Conservation (phyloP, 1,140 invertebrate species). For the Cyclargus thomasi region DNA sequence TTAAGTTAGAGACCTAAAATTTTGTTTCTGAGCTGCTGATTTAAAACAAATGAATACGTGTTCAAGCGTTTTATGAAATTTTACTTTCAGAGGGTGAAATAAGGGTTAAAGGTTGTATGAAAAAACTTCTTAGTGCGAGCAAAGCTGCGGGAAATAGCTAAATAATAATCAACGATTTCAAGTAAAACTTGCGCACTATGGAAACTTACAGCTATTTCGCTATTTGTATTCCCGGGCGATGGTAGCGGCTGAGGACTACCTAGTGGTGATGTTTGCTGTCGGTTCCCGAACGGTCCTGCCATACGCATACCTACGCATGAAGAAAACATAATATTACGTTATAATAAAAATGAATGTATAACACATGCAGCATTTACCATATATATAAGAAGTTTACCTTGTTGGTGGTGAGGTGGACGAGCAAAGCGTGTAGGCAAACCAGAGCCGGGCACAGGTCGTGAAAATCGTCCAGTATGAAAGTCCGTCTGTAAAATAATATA, state of each 20-base stretch:
- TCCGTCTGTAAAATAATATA: conserved; percentile 47
- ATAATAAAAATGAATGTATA: conserved; percentile 1
- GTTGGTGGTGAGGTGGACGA: conserved; percentile 71
- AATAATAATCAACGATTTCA: too few relatives aligned
- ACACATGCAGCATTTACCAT: neutral
- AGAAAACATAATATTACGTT: conserved; percentile 18
- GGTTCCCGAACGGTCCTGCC: conserved; percentile 56
- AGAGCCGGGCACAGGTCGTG: conserved; percentile 64
- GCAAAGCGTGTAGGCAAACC: conserved; percentile 70
- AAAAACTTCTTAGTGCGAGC: too few relatives aligned
- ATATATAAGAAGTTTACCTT: conserved; percentile 46
- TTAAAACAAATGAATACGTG: too few relatives aligned
- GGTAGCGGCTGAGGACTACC: conserved; percentile 72
- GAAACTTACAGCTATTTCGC: conserved; percentile 67
- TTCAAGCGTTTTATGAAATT: too few relatives aligned
- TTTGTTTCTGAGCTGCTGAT: too few relatives aligned
- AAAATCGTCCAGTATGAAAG: conserved; percentile 56
- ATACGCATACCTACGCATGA: conserved; percentile 63
- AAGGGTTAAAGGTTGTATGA: too few relatives aligned
- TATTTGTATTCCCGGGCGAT: conserved; percentile 63
- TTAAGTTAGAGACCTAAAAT: too few relatives aligned
- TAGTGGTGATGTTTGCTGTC: conserved; percentile 69
- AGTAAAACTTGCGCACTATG: too few relatives aligned
- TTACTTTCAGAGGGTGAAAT: too few relatives aligned
- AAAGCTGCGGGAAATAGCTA: too few relatives aligned